Evolutionary conservation across 2,113 vertebrate genomes (phyloP).

Genomic region (Callipepla californica): DNA sequence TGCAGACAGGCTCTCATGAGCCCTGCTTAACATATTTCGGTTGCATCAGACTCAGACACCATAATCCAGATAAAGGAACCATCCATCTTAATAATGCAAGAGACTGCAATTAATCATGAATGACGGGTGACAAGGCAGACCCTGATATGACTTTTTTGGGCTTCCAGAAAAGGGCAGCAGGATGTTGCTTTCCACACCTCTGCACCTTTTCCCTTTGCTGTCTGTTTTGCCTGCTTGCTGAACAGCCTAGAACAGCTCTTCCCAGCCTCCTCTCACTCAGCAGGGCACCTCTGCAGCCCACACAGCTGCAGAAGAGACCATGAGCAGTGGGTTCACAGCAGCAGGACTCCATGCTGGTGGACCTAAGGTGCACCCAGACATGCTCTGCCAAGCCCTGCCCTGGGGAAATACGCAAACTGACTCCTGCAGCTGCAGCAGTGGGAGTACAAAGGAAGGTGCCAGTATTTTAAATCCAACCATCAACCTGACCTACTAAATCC

Average conservation of each 20-base stretch:
- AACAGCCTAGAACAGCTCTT: not conserved
- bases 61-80: not conserved
- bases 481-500: not conserved
- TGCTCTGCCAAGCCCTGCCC: not conserved
- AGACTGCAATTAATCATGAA: not conserved
- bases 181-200: not conserved
- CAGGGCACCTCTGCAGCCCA: not conserved
- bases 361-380: rapidly evolving
- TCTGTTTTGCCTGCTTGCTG: not conserved
- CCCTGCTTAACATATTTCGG: not conserved
- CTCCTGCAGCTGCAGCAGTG: too few relatives aligned
- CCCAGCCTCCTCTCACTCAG: not conserved
- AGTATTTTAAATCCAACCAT: not conserved
- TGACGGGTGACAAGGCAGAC: not conserved
- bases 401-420: rapidly evolving
- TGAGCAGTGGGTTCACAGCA: rapidly evolving
- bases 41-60: not conserved
- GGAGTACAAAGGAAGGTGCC: not conserved
- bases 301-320: rapidly evolving
- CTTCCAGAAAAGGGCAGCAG: not conserved
- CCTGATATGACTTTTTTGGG: not conserved
- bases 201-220: not conserved
- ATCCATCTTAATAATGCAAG: not conserved
- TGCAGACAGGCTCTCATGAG: not conserved
- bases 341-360: not conserved